These are phyloP conservation scores for Achlya flavicornis DNA, from an alignment of 2,888 invertebrate species.

Conservation along the genomic window DNA sequence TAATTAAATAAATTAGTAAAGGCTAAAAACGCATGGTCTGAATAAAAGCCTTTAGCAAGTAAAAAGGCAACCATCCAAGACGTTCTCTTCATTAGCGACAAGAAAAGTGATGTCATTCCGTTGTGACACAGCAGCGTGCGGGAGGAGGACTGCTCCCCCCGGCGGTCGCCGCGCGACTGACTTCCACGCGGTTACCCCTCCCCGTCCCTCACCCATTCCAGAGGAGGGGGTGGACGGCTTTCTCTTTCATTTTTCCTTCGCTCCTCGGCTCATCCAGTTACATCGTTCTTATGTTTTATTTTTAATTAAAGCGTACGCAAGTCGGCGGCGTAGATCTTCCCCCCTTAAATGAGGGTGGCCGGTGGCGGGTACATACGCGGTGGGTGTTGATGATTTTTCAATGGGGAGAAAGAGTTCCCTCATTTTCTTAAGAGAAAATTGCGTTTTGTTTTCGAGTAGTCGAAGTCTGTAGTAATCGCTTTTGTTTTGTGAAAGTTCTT, in stretches of 20 bases:
- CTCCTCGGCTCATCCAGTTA: slow-evolving; percentile 84
- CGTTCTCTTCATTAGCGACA: slow-evolving; percentile 83
- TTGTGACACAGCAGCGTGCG: slow-evolving; percentile 74
- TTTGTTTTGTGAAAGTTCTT: slow-evolving; percentile 79
- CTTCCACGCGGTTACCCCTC: slow-evolving; percentile 68
- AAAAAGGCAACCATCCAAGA: slow-evolving; percentile 72
- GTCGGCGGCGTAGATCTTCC: slow-evolving; percentile 82
- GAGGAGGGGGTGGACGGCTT: slow-evolving; percentile 76
- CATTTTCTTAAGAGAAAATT: slow-evolving; percentile 85
- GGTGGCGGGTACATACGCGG: slow-evolving; percentile 75
- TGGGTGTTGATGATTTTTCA: slow-evolving; percentile 84
- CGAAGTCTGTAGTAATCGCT: slow-evolving; percentile 84
- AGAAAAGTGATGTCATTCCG: slow-evolving; percentile 83
- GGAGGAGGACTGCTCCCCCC: slow-evolving; percentile 72
- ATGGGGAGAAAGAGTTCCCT: slow-evolving; percentile 85
- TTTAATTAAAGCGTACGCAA: slow-evolving; percentile 85
- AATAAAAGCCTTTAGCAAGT: slow-evolving; percentile 56
- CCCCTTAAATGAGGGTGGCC: slow-evolving; percentile 51
- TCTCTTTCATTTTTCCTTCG: slow-evolving; percentile 85
- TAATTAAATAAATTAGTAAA: slow-evolving; percentile 57
- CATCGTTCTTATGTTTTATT: slow-evolving; percentile 85
- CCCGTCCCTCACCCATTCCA: slow-evolving; percentile 49
- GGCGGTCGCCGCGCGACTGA: slow-evolving; percentile 76
- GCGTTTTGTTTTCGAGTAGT: slow-evolving; percentile 84
- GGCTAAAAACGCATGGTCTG: slow-evolving; percentile 51